These are phyloP conservation scores for Diachasma alloeum DNA, from an alignment of 1,140 invertebrate species.

Conservation along the genomic window DNA sequence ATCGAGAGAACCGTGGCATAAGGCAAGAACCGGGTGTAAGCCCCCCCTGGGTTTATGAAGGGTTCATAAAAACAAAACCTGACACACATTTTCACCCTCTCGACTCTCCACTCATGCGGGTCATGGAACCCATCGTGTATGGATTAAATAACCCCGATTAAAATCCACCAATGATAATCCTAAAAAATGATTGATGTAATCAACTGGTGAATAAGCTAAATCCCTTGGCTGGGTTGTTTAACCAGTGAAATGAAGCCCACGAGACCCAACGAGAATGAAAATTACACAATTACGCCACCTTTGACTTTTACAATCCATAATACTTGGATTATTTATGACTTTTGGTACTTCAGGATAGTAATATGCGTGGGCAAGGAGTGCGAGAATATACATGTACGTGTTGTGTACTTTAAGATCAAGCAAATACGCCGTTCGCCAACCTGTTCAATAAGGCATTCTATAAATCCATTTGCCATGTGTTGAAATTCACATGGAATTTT, in stretches of 20 bases:
- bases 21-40: constrained; percentile 5
- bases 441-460: constrained; percentile 4
- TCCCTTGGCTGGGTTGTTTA: neutral
- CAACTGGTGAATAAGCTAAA: neutral
- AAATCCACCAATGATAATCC: neutral
- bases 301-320: constrained; percentile 29
- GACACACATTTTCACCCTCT: constrained; percentile 3
- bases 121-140: neutral
- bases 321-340: constrained; percentile 26
- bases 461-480: constrained; percentile 8
- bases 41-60: constrained; percentile 28
- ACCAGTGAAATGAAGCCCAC: constrained; percentile 1
- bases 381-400: neutral
- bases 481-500: constrained; percentile 3
- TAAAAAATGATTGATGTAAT: neutral
- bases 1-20: constrained; percentile 39
- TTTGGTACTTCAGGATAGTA: constrained; percentile 11
- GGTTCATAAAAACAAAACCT: constrained; percentile 38
- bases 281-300: constrained; percentile 26
- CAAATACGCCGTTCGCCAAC: constrained; percentile 5
- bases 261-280: constrained; percentile 9
- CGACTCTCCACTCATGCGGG: neutral
- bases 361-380: constrained; percentile 15
- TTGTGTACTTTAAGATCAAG: neutral
- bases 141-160: neutral